A percentile compares a stretch with the other conserved stretches of the same genome.
phyloP scores from a whole-genome alignment of 2,797 vertebrate species.

The Gadopsis bispinosus region DNA sequence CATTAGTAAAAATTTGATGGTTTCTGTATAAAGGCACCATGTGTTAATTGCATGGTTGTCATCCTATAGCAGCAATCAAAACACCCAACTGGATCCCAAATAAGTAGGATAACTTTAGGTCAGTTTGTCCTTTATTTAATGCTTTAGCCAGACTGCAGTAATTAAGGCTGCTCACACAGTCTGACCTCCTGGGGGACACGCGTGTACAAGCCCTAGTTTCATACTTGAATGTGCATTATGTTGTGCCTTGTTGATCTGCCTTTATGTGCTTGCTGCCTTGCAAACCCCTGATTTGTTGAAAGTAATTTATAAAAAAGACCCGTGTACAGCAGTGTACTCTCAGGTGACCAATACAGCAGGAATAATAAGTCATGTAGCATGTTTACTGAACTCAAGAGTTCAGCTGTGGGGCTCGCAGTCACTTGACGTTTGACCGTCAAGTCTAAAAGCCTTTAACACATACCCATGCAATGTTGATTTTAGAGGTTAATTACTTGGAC shows the following conservation, averaged over 20 bases:
- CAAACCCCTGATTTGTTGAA: slow-evolving; percentile 7
- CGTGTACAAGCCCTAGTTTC: neutral
- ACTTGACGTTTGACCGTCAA: neutral
- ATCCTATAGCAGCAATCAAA: neutral
- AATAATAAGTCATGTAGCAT: slow-evolving; percentile 1
- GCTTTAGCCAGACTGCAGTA: slow-evolving; percentile 2
- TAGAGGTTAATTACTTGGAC: neutral
- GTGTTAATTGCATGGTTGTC: neutral
- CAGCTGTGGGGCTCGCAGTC: neutral
- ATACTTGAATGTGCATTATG: neutral
- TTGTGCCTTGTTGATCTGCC: slow-evolving; percentile 5
- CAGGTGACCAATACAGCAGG: neutral
- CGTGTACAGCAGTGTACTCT: slow-evolving; percentile 3
- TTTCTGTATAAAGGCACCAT: neutral
- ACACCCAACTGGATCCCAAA: neutral
- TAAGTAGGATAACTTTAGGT: neutral
- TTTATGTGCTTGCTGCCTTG: neutral
- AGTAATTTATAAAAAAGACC: slow-evolving; percentile 10
- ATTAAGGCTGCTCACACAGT: slow-evolving; percentile 12
- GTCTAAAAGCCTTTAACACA: neutral
- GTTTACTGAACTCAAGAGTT: neutral
- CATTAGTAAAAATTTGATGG: neutral
- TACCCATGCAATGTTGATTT: neutral
- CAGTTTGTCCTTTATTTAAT: neutral
- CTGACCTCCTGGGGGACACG: neutral